phyloP scores from a whole-genome alignment of 2,113 vertebrate genomes.

The Laticauda colubrina region DNA sequence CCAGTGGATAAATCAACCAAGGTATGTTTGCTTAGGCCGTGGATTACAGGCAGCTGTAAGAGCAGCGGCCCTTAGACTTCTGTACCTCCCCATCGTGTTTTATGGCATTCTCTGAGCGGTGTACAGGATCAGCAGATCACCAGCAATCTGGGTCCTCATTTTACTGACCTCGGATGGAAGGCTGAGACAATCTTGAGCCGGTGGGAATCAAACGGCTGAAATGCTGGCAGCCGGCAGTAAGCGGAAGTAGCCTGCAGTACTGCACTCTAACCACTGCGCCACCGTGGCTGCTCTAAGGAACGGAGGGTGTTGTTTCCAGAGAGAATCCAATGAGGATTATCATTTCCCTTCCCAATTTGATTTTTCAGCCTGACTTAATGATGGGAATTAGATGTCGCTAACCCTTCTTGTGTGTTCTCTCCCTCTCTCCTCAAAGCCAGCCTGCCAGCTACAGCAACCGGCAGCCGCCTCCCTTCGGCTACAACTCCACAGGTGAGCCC shows the following conservation, averaged over 20 bases:
- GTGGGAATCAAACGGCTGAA: no score
- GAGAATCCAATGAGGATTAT: not conserved
- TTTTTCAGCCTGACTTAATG: not conserved
- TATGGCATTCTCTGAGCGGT: no score
- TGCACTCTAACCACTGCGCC: no score
- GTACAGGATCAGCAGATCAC: no score
- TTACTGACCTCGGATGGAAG: no score
- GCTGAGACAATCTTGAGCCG: no score
- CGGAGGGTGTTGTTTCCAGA: not conserved
- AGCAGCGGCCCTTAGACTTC: no score
- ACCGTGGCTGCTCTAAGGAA: not conserved
- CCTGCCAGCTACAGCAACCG: slow-evolving; percentile 66
- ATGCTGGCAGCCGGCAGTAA: no score
- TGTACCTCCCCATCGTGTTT: no score
- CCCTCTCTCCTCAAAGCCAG: slow-evolving; percentile 60
- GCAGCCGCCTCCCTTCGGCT: slow-evolving; percentile 67
- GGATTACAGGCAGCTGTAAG: not conserved
- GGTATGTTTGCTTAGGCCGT: not conserved
- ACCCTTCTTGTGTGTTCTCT: slow-evolving; percentile 21
- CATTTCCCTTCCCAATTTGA: not conserved
- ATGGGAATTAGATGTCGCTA: not conserved
- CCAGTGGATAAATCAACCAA: not conserved
- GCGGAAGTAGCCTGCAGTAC: no score
- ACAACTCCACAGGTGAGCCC: slow-evolving; percentile 68
- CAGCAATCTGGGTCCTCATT: no score